Evolutionary conservation across 2,888 invertebrate genomes (phyloP).

Genomic region (Phorcus lineatus): DNA sequence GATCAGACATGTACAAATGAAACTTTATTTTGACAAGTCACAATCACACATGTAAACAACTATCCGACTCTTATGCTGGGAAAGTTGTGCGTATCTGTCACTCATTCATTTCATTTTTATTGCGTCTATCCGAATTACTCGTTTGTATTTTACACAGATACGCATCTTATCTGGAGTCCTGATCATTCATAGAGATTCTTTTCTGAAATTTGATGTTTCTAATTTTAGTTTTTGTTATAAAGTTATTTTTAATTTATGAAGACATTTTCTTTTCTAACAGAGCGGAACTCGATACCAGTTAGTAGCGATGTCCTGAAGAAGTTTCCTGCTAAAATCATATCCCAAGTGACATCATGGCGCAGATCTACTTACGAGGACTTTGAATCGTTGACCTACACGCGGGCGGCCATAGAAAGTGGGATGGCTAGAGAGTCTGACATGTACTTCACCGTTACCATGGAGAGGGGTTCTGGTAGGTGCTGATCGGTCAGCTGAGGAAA

Average conservation of each 20-base stretch:
- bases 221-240: neutral
- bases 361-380: constrained; percentile 83
- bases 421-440: constrained; percentile 71
- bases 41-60: no score
- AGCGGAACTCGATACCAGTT: constrained; percentile 65
- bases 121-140: no score
- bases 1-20: no score
- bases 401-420: constrained; percentile 63
- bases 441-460: constrained; percentile 85
- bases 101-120: no score
- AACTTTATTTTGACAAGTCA: no score
- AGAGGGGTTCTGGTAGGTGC: constrained; percentile 83
- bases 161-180: no score
- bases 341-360: constrained; percentile 82
- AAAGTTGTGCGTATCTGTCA: no score
- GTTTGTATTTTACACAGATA: no score
- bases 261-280: constrained; percentile 48
- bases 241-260: no score
- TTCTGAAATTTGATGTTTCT: no score
- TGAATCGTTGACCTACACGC: constrained; percentile 70
- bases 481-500: neutral
- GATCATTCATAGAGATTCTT: no score
- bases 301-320: constrained; percentile 60
- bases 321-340: constrained; percentile 73
- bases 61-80: no score